A percentile compares a stretch with the other conserved stretches of the same genome.
Conservation (phyloP, 1,140 invertebrate genomes). For the Anastatus disparis region DNA sequence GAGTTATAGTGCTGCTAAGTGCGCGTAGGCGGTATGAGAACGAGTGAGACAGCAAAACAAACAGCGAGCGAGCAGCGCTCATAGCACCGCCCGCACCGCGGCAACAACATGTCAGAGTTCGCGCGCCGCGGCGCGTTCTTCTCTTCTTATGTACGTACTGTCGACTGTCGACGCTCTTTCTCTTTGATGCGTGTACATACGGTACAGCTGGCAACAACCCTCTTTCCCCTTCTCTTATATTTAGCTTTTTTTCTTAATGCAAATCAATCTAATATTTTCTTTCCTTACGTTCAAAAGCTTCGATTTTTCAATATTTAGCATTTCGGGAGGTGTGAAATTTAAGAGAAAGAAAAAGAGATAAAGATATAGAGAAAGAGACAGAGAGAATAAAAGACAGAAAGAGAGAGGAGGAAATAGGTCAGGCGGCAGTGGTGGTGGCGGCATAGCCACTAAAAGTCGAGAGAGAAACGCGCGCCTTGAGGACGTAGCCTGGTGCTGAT, state of each 20-base stretch:
- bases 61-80: neutral
- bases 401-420: conserved; percentile 34
- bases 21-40: neutral
- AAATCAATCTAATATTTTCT: neutral
- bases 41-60: neutral
- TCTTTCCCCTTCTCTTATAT: neutral
- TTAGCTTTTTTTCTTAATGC: neutral
- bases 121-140: conserved; percentile 9
- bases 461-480: conserved; percentile 17
- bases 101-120: conserved; percentile 37
- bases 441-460: conserved; percentile 33
- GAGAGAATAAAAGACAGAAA: neutral
- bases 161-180: no score
- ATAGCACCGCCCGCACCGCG: neutral
- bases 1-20: neutral
- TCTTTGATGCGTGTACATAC: no score
- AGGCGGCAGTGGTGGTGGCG: neutral
- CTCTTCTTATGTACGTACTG: no score
- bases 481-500: no score
- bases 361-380: no score
- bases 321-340: no score
- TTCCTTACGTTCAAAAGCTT: no score
- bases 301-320: no score
- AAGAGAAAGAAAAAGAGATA: no score
- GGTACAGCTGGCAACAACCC: neutral